phyloP scores from a whole-genome alignment of 2,888 invertebrate species.

The Drosophila nr. fundita region DNA sequence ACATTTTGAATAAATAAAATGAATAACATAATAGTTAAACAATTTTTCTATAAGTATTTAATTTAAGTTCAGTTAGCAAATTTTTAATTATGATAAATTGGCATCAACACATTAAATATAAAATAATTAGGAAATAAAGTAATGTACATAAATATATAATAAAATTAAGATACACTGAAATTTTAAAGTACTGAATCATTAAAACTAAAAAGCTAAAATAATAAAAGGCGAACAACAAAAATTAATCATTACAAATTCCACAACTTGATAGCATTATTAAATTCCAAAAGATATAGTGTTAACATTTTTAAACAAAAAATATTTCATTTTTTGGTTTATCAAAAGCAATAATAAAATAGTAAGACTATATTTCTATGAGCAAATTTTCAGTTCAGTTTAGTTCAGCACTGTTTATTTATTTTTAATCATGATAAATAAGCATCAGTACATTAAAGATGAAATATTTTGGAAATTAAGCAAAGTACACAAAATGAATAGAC shows the following conservation, averaged over 20 bases:
- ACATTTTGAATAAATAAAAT: background rate
- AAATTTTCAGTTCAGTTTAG: background rate
- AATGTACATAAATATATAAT: background rate
- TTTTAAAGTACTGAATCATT: background rate
- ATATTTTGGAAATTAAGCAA: background rate
- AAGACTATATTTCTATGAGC: background rate
- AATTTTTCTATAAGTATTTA: background rate
- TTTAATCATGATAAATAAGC: background rate
- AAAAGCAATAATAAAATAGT: background rate
- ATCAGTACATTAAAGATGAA: background rate
- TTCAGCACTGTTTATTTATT: background rate
- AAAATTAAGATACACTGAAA: accelerated
- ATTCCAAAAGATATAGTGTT: background rate
- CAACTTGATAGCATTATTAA: no score
- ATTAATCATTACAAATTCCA: no score
- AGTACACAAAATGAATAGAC: background rate
- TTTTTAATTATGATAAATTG: background rate
- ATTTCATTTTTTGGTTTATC: background rate
- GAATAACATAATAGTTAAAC: background rate
- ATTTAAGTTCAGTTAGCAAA: background rate
- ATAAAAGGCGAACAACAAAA: no score
- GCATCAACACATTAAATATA: background rate
- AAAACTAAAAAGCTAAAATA: background rate
- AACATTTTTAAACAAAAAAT: background rate
- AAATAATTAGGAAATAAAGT: background rate